phyloP scores from a whole-genome alignment of 2,888 invertebrate species.

The Heteromurus nitidus region DNA sequence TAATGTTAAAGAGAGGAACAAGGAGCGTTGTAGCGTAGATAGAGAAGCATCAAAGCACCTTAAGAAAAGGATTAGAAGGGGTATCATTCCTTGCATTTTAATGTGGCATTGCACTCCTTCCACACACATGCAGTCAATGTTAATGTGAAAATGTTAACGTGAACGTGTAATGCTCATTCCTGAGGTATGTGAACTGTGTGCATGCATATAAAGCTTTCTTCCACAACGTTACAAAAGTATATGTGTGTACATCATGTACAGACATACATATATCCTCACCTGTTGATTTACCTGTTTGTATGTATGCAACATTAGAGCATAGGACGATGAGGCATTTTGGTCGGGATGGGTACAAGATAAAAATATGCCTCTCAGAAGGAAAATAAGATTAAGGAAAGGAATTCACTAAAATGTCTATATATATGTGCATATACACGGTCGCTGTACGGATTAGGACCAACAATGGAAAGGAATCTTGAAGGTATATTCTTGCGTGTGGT shows the following conservation, averaged over 20 bases:
- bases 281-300: conserved; percentile 50
- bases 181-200: background rate
- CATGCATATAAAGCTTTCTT: background rate
- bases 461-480: background rate
- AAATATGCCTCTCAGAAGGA: background rate
- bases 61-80: conserved; percentile 19
- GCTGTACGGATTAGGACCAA: background rate
- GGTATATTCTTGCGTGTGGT: background rate
- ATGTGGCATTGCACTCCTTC: conserved; percentile 37
- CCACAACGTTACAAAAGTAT: background rate
- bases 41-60: background rate
- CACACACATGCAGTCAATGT: background rate
- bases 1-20: background rate
- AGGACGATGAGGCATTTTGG: background rate
- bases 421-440: background rate
- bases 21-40: background rate
- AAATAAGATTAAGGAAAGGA: conserved; percentile 27
- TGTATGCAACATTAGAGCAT: background rate
- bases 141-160: background rate
- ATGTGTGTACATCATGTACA: background rate
- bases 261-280: conserved; percentile 22
- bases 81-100: conserved; percentile 28
- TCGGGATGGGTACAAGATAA: conserved; percentile 21
- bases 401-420: background rate
- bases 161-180: background rate